Percentiles rank a stretch among this genome's conserved stretches.
Evolutionary conservation across 1,140 invertebrate species (phyloP).

Genomic region (Antheraea mylitta): DNA sequence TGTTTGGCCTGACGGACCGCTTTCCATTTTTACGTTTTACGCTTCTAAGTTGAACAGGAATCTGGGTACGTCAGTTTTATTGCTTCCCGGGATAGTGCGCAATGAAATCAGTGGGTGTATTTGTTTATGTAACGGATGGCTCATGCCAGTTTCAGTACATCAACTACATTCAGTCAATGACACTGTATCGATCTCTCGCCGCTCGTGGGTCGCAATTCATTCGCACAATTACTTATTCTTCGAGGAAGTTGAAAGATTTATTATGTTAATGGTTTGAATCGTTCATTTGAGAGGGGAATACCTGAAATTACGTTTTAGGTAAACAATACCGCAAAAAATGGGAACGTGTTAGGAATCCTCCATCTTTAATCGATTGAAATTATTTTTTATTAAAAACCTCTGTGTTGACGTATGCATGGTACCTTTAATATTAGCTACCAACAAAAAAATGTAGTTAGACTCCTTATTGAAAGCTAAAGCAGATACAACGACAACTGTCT

Average conservation of each 20-base stretch:
- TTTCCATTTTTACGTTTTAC: slow-evolving; percentile 27
- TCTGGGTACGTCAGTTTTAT: slow-evolving; percentile 12
- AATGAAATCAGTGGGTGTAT: slow-evolving; percentile 9
- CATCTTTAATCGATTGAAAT: too few relatives aligned
- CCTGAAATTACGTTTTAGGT: background rate
- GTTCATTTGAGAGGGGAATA: background rate
- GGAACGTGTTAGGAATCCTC: too few relatives aligned
- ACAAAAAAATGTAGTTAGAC: too few relatives aligned
- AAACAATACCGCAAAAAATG: too few relatives aligned
- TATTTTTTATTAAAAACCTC: too few relatives aligned
- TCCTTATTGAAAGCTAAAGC: too few relatives aligned
- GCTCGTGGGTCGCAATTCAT: background rate
- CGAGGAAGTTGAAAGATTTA: background rate
- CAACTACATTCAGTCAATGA: slow-evolving; percentile 3
- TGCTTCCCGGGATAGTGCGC: slow-evolving; percentile 2
- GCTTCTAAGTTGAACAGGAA: slow-evolving; percentile 9
- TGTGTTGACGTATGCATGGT: too few relatives aligned
- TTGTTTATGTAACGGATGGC: slow-evolving; percentile 4
- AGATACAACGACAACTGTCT: too few relatives aligned
- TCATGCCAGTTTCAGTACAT: slow-evolving; percentile 5
- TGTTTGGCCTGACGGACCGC: slow-evolving; percentile 26
- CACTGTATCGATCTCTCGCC: slow-evolving; percentile 8
- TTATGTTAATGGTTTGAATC: background rate
- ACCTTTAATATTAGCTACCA: too few relatives aligned
- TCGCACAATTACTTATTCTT: background rate